Conservation (phyloP, 2,113 vertebrate species). For the Sinocyclocheilus rhinocerous region DNA sequence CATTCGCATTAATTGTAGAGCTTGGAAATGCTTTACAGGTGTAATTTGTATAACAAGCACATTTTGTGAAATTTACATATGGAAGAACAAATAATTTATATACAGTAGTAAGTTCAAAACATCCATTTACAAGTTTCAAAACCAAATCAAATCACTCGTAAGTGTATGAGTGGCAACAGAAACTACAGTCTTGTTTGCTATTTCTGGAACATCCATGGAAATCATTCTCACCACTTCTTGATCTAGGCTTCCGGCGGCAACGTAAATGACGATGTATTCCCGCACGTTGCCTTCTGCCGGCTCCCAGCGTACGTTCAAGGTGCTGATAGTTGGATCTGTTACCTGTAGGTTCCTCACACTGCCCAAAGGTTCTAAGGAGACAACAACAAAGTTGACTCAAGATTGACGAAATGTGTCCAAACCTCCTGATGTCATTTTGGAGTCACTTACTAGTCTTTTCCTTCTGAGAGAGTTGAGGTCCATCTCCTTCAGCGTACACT, state of each 20-base stretch:
- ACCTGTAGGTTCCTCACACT: slow-evolving; percentile 87
- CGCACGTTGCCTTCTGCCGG: slow-evolving; percentile 88
- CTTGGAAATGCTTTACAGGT: neutral
- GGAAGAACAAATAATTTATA: neutral
- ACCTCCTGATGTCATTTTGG: neutral
- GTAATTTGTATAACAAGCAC: neutral
- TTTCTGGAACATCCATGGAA: neutral
- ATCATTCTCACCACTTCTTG: slow-evolving; percentile 60
- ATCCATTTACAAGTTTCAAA: neutral
- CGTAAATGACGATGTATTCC: slow-evolving; percentile 88
- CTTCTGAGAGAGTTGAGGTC: slow-evolving; percentile 82
- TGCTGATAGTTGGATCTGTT: slow-evolving; percentile 91
- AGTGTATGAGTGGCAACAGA: neutral
- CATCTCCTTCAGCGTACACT: slow-evolving; percentile 89
- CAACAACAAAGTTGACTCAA: neutral
- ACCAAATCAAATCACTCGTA: neutral
- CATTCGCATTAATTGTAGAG: neutral
- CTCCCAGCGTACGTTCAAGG: slow-evolving; percentile 91
- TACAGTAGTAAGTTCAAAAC: neutral
- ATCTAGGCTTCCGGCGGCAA: slow-evolving; percentile 79
- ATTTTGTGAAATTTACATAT: neutral
- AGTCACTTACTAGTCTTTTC: slow-evolving; percentile 87
- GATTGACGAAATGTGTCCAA: neutral
- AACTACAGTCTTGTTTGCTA: neutral
- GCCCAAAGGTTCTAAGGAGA: slow-evolving; percentile 83